Evolutionary conservation across 1,140 invertebrate genomes (phyloP).

Genomic region (Drosophila kanapiae): DNA sequence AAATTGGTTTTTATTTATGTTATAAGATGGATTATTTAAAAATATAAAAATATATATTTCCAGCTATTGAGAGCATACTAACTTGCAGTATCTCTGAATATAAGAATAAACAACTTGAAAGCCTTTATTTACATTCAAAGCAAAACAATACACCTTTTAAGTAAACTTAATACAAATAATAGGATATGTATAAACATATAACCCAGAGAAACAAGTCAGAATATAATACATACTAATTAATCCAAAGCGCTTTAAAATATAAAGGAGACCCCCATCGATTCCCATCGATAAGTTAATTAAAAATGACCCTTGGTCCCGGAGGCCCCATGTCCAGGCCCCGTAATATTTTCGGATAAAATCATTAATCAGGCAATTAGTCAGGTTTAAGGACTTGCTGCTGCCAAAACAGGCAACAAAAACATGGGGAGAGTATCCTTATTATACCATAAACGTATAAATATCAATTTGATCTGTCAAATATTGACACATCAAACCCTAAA

Average conservation of each 20-base stretch:
- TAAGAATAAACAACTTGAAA: no score
- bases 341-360: slow-evolving; percentile 19
- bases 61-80: no score
- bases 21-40: no score
- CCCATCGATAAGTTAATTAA: slow-evolving; percentile 6
- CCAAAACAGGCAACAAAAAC: slow-evolving; percentile 14
- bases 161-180: neutral
- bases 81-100: no score
- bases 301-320: slow-evolving; percentile 1
- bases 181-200: neutral
- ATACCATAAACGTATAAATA: slow-evolving; percentile 77
- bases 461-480: slow-evolving; percentile 84
- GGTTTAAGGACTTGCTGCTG: slow-evolving; percentile 50
- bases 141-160: neutral
- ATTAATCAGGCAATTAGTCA: slow-evolving; percentile 78
- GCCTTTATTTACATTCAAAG: neutral
- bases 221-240: neutral
- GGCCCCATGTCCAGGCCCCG: neutral
- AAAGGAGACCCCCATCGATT: neutral
- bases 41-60: neutral
- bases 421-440: slow-evolving; percentile 39
- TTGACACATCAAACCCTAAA: slow-evolving; percentile 84
- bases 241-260: neutral
- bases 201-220: neutral
- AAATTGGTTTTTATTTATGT: no score